Evolutionary conservation across 2,113 vertebrate species (phyloP).

Genomic region (Accipiter virgatus): DNA sequence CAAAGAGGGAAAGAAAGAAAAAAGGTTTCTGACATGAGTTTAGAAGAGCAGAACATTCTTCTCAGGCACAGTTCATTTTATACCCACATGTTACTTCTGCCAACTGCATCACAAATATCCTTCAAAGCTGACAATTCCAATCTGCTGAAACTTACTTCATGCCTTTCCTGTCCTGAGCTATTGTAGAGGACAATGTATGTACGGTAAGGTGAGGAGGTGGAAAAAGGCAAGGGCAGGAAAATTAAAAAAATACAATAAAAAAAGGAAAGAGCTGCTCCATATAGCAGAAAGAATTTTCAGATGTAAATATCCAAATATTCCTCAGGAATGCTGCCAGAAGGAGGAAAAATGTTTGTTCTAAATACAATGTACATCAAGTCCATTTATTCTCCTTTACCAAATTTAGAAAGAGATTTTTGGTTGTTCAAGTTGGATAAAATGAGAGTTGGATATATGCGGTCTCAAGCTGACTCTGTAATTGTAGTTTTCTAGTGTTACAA

Average conservation of each 20-base stretch:
- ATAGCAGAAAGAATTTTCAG: background rate
- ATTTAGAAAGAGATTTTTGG: background rate
- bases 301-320: background rate
- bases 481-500: slow-evolving; percentile 8
- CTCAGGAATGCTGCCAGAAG: background rate
- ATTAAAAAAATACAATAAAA: background rate
- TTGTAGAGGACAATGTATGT: background rate
- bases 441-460: background rate
- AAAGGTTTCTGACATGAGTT: background rate
- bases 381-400: background rate
- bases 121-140: background rate
- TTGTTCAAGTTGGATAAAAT: background rate
- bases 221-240: background rate
- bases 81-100: background rate
- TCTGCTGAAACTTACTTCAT: background rate
- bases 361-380: background rate
- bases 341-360: background rate
- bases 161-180: background rate
- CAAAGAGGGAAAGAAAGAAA: background rate
- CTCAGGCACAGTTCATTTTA: background rate
- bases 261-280: background rate
- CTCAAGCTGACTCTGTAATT: background rate
- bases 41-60: background rate
- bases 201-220: background rate
- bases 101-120: background rate